Evolutionary conservation across 2,888 invertebrate species (phyloP).

Genomic region (Dione vanillae): DNA sequence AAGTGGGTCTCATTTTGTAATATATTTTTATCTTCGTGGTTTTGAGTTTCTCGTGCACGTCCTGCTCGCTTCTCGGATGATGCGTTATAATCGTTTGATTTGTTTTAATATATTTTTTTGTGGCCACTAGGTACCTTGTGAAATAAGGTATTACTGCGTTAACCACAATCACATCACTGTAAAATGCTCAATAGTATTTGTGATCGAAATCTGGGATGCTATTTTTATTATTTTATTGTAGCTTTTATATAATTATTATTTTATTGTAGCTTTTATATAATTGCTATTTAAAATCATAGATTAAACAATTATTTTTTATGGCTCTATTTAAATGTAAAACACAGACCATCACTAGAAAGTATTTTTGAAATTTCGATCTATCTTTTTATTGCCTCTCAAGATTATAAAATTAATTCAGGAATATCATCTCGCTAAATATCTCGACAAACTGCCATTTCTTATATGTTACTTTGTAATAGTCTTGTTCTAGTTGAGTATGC

Average conservation of each 20-base stretch:
- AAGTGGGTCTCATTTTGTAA: slow-evolving; percentile 83
- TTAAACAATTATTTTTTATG: too few species aligned
- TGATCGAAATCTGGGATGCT: not conserved
- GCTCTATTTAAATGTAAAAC: too few species aligned
- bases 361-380: too few species aligned
- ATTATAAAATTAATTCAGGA: too few species aligned
- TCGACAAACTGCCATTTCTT: too few species aligned
- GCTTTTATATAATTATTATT: not conserved
- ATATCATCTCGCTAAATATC: too few species aligned
- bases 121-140: slow-evolving; percentile 59
- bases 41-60: slow-evolving; percentile 80
- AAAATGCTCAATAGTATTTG: not conserved
- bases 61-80: slow-evolving; percentile 65
- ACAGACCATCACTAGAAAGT: too few species aligned
- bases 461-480: too few species aligned
- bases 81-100: slow-evolving; percentile 60
- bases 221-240: slow-evolving; percentile 1
- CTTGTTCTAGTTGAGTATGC: too few species aligned
- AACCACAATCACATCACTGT: slow-evolving; percentile 51
- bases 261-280: not conserved
- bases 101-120: slow-evolving; percentile 63
- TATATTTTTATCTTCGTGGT: slow-evolving; percentile 83
- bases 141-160: slow-evolving; percentile 70
- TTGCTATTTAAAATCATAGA: too few species aligned
- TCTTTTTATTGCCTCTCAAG: too few species aligned